These are phyloP conservation scores for Natrix natrix DNA, from an alignment of 2,797 vertebrate genomes.

Conservation along the genomic window DNA sequence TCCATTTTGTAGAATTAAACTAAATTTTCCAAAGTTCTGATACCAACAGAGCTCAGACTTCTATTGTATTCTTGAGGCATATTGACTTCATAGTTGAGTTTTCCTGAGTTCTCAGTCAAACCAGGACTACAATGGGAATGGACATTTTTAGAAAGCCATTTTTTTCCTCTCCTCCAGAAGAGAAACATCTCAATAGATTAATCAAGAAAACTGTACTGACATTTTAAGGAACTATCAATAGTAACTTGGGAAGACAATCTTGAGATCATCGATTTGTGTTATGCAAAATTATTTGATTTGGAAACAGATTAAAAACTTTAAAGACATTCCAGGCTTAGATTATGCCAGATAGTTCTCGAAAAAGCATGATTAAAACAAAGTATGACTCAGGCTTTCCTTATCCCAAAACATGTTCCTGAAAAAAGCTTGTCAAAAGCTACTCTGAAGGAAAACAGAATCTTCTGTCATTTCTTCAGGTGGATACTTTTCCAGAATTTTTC, in stretches of 20 bases:
- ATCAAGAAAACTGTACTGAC: background rate
- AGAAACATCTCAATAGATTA: background rate
- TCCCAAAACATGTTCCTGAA: background rate
- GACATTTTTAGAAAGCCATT: background rate
- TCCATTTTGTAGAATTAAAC: background rate
- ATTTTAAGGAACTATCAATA: background rate
- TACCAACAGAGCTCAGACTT: background rate
- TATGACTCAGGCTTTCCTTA: background rate
- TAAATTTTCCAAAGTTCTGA: background rate
- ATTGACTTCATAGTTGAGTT: background rate
- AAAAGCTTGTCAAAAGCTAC: background rate
- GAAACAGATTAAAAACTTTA: background rate
- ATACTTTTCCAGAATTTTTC: background rate
- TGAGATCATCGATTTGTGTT: background rate
- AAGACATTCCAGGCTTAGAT: background rate
- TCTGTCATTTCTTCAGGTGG: background rate
- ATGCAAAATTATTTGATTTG: background rate
- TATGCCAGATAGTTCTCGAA: background rate
- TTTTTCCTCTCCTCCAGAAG: background rate
- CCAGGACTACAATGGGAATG: background rate
- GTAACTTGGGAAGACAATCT: background rate
- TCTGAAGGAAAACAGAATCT: background rate
- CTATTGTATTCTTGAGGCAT: background rate
- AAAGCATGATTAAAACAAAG: background rate
- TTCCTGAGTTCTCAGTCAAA: background rate